Conservation (phyloP, 2,797 vertebrate genomes). For the Poeciliopsis gracilis region DNA sequence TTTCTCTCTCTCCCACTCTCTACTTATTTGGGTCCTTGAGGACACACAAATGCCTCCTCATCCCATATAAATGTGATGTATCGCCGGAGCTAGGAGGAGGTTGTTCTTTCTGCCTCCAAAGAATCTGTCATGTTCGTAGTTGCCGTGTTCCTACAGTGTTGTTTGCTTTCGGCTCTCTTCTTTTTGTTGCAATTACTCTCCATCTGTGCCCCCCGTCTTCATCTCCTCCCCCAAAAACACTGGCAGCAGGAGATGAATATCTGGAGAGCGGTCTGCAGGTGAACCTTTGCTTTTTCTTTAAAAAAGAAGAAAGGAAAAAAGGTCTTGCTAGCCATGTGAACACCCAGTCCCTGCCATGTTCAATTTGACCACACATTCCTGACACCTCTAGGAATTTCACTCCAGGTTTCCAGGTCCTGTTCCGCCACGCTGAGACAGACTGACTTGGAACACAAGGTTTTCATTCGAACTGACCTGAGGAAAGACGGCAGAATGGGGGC, state of each 20-base stretch:
- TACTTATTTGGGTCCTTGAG: constrained; percentile 54
- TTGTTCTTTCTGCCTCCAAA: constrained; percentile 46
- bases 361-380: constrained; percentile 41
- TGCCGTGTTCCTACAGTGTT: constrained; percentile 21
- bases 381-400: constrained; percentile 62
- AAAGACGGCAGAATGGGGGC: constrained; percentile 46
- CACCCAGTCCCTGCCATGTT: constrained; percentile 53
- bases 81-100: constrained; percentile 45
- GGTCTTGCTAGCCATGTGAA: constrained; percentile 45
- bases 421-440: constrained; percentile 47
- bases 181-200: constrained; percentile 35
- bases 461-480: constrained; percentile 67
- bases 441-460: constrained; percentile 61
- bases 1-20: constrained; percentile 32
- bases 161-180: constrained; percentile 23
- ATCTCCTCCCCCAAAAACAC: constrained; percentile 4
- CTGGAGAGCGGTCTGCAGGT: constrained; percentile 16
- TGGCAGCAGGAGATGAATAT: constrained; percentile 18
- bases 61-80: constrained; percentile 71
- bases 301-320: background rate
- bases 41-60: constrained; percentile 52
- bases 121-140: constrained; percentile 59
- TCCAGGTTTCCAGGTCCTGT: constrained; percentile 24
- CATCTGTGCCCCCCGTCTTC: constrained; percentile 19
- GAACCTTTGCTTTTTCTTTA: constrained; percentile 13